Base-by-base conservation (phyloP, 2,888 invertebrate species). In the Drosophila meridionalis region DNA sequence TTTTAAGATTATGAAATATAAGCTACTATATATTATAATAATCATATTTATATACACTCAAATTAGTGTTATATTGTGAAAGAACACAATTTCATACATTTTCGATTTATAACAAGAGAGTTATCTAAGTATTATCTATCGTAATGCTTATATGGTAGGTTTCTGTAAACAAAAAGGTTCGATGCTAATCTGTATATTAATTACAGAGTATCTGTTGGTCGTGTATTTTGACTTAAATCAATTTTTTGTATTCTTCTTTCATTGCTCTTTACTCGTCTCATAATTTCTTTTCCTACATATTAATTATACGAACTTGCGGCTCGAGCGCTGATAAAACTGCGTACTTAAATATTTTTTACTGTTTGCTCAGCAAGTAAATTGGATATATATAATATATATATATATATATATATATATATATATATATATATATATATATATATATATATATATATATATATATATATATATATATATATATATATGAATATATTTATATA, bases 241-340 rank as follows among this genome's bases (percentile, higher is more conserved):
- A 1, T 12, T 50, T 30, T 53, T 38, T 42, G 12, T 20, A 34
- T 40, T 56, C 32, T 57, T 60, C 47, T 62, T 70, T 47, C 14
- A 45, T 53, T 57, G 48, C 5, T 38, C 30, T 32, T 42, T 40
- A n/a, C 2, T 55, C 55, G 53, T n/a, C 42, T 52, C 40, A 11
- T 45, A 55, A 40, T 65, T 50, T 61, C 28, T 30, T 42, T 52
- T 50, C 14, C n/a, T 32, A 30, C 43, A 63, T 34, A 34, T 12
- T 38, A 53, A 45, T 30, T 64, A 58, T 42, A 38, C 36, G 36
- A 69, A 12, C 34, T 57, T 56, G 58, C 43, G 50, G 61, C 45
- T 48, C 26, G 40, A 30, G 30, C 56, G 30, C 77, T 70, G 74
- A 77, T 77, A 77, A 77, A 77, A 60, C n/a, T 69, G 59, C 61